These are phyloP conservation scores for Lucinisca nassula DNA, from an alignment of 2,888 invertebrate species.

Conservation along the genomic window DNA sequence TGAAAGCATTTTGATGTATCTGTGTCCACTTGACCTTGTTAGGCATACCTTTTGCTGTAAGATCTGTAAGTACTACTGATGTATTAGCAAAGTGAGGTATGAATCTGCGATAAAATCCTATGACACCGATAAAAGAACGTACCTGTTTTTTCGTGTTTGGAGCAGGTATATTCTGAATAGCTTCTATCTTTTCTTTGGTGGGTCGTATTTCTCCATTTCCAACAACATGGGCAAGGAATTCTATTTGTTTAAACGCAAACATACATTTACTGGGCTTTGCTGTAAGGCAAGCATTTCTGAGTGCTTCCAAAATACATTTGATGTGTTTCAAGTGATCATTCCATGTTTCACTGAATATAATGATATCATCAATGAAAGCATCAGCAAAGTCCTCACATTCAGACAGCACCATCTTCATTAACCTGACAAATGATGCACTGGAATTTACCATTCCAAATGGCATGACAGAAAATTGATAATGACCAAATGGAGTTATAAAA, in stretches of 20 bases:
- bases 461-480: not conserved
- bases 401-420: not conserved
- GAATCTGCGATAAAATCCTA: constrained; percentile 46
- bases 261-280: constrained; percentile 38
- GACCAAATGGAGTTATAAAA: no score
- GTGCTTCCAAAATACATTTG: not conserved
- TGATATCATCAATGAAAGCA: not conserved
- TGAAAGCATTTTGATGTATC: constrained; percentile 32
- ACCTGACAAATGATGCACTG: not conserved
- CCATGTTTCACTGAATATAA: constrained; percentile 7
- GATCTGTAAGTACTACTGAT: constrained; percentile 45
- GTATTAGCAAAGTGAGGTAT: constrained; percentile 49
- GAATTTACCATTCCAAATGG: constrained; percentile 11
- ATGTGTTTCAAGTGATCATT: not conserved
- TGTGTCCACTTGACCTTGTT: constrained; percentile 39
- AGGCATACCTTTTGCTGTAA: constrained; percentile 26
- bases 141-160: constrained; percentile 31
- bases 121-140: constrained; percentile 41
- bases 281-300: constrained; percentile 5
- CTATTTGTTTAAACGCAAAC: constrained; percentile 26
- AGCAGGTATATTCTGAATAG: constrained; percentile 20
- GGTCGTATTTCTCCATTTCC: constrained; percentile 26
- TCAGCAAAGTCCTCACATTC: not conserved
- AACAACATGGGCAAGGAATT: constrained; percentile 40
- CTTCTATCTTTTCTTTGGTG: constrained; percentile 18